Conservation (phyloP, 2,888 invertebrate species). For the Euclidia mi region DNA sequence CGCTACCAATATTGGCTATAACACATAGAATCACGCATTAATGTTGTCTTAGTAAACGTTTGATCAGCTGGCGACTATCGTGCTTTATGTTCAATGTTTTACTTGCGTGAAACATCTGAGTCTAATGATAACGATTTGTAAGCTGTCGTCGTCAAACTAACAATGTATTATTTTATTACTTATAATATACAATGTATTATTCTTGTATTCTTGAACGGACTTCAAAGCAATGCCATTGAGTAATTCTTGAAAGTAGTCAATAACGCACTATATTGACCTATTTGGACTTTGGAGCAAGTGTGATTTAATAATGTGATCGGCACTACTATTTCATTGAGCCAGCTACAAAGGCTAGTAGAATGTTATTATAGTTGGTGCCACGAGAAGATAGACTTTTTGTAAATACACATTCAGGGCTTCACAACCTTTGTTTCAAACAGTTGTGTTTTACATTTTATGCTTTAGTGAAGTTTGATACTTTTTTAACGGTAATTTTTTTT, state of each 20-base stretch:
- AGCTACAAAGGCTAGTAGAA: too few species aligned
- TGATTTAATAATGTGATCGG: neutral
- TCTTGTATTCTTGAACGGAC: neutral
- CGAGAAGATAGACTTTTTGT: too few species aligned
- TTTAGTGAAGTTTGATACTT: too few species aligned
- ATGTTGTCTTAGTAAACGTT: too few species aligned
- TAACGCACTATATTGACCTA: neutral
- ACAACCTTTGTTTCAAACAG: too few species aligned
- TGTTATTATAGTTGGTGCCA: too few species aligned
- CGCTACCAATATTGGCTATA: slow-evolving; percentile 10
- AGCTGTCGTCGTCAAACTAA: neutral
- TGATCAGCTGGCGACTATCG: slow-evolving; percentile 53
- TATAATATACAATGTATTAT: neutral
- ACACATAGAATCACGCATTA: slow-evolving; percentile 30
- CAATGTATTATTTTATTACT: slow-evolving; percentile 5
- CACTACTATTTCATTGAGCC: too few species aligned
- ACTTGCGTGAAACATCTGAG: slow-evolving; percentile 10
- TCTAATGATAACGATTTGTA: slow-evolving; percentile 21
- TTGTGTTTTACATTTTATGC: too few species aligned
- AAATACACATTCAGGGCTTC: too few species aligned
- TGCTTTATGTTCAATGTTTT: slow-evolving; percentile 53
- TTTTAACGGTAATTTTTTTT: too few species aligned
- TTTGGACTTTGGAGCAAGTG: neutral
- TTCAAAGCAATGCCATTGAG: neutral
- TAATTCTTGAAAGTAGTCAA: slow-evolving; percentile 2